These are phyloP conservation scores for Anthophora plumipes DNA, from an alignment of 2,888 invertebrate species.

Conservation along the genomic window DNA sequence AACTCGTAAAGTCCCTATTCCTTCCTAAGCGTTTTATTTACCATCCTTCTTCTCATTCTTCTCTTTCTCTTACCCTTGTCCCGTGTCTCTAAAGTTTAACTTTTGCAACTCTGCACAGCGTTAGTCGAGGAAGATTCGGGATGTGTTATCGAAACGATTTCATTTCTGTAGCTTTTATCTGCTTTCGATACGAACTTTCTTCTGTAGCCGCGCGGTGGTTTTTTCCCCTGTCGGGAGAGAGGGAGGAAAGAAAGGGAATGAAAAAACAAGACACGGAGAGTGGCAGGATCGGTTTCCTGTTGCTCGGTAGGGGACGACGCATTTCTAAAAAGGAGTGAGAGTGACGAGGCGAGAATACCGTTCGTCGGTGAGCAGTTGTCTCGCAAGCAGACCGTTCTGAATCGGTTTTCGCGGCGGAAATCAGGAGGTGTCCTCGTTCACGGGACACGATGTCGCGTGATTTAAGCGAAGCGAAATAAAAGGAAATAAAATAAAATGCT, in stretches of 20 bases:
- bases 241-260: too few species aligned
- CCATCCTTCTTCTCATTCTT: not conserved
- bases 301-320: not conserved
- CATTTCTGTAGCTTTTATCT: too few species aligned
- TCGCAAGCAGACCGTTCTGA: conserved; percentile 22
- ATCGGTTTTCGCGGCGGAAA: conserved; percentile 40
- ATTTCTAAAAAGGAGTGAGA: conserved; percentile 13
- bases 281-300: not conserved
- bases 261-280: too few species aligned
- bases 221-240: too few species aligned
- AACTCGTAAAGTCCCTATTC: conserved; percentile 67
- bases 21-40: conserved; percentile 61
- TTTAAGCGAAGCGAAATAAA: conserved; percentile 26
- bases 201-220: too few species aligned
- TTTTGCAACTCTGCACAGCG: not conserved
- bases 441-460: conserved; percentile 25
- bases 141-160: not conserved
- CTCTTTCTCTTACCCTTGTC: not conserved
- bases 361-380: conserved; percentile 15
- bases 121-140: not conserved
- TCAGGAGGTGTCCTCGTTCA: conserved; percentile 19
- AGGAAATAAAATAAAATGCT: not conserved
- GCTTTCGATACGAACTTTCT: too few species aligned
- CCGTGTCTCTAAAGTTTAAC: not conserved
- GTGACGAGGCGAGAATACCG: conserved; percentile 27